Conservation (phyloP, 2,888 invertebrate genomes). For the Dendrolimus pini region DNA sequence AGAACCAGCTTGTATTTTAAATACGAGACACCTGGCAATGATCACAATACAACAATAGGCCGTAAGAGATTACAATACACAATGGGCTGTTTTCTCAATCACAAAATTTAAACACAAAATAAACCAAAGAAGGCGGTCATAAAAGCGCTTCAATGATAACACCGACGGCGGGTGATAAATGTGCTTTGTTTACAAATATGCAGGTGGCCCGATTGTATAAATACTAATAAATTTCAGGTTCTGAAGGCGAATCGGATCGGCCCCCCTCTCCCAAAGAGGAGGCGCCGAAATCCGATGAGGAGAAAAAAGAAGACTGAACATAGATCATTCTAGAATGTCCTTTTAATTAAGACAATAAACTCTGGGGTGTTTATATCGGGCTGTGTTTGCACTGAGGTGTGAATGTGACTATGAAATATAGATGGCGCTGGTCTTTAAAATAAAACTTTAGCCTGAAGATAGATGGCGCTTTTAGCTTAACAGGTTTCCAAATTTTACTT, state of each 20-base stretch:
- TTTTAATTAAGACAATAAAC: neutral
- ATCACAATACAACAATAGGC: too few relatives aligned
- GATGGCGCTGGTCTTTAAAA: neutral
- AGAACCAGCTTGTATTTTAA: too few relatives aligned
- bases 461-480: too few relatives aligned
- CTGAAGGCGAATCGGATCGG: slow-evolving; percentile 45
- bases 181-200: neutral
- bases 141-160: too few relatives aligned
- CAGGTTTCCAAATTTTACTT: too few relatives aligned
- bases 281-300: slow-evolving; percentile 41
- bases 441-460: too few relatives aligned
- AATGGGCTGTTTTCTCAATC: too few relatives aligned
- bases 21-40: too few relatives aligned
- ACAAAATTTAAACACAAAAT: too few relatives aligned
- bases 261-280: slow-evolving; percentile 43
- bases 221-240: slow-evolving; percentile 23
- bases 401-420: neutral
- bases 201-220: neutral
- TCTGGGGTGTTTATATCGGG: neutral
- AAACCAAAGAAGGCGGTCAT: too few relatives aligned
- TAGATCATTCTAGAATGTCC: neutral
- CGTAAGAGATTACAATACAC: too few relatives aligned
- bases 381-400: neutral
- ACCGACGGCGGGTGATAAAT: neutral
- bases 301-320: slow-evolving; percentile 70